These are phyloP conservation scores for Drusus annulatus DNA, from an alignment of 1,140 invertebrate species.

Conservation along the genomic window DNA sequence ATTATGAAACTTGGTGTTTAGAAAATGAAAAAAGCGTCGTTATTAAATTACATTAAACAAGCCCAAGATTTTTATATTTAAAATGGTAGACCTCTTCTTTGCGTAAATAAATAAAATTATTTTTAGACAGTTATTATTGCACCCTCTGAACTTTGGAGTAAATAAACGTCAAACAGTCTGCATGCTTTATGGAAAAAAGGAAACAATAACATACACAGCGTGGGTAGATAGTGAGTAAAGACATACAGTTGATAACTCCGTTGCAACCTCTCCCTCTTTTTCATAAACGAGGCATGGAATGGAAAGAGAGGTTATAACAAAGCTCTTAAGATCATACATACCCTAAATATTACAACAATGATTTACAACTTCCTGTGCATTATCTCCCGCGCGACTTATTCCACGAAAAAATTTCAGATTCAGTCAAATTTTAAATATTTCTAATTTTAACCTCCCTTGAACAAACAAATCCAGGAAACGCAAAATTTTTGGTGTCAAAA, in stretches of 20 bases:
- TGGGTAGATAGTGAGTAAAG: too few species aligned
- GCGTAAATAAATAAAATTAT: conserved; percentile 35
- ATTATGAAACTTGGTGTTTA: too few species aligned
- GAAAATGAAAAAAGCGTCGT: too few species aligned
- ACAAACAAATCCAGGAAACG: conserved; percentile 65
- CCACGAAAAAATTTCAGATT: conserved; percentile 27
- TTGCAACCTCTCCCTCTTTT: too few species aligned
- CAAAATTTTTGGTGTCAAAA: conserved; percentile 68
- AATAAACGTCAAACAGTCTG: conserved; percentile 35
- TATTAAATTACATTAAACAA: too few species aligned
- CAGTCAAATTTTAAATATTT: conserved; percentile 35
- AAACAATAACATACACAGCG: conserved; percentile 52
- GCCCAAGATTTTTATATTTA: too few species aligned
- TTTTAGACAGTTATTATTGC: conserved; percentile 43
- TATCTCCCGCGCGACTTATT: conserved; percentile 42
- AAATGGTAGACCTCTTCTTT: neutral
- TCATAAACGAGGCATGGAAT: too few species aligned
- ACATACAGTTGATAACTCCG: too few species aligned
- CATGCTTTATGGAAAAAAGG: conserved; percentile 47
- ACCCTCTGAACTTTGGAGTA: conserved; percentile 42
- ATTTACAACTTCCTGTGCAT: conserved; percentile 55
- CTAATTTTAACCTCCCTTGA: conserved; percentile 55
- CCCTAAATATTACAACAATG: conserved; percentile 56
- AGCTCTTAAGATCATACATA: neutral
- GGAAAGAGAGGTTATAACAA: too few species aligned